Conservation (phyloP, 2,113 vertebrate species). For the Nasalis larvatus region DNA sequence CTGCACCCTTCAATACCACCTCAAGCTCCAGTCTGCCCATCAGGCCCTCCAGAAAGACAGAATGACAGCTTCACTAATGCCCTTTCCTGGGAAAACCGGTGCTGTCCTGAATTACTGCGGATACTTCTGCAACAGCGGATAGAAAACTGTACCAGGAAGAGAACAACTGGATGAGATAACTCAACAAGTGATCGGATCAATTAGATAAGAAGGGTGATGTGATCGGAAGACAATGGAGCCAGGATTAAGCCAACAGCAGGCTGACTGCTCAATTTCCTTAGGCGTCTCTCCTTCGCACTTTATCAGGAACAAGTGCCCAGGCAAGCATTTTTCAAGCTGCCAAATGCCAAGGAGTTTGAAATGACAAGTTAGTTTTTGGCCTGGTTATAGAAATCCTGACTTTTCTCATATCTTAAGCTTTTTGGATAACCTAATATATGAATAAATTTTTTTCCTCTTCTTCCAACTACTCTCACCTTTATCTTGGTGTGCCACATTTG, state of each 20-base stretch:
- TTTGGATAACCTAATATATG: not conserved
- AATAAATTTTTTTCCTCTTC: not conserved
- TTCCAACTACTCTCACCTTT: not conserved
- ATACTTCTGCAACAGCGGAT: not conserved
- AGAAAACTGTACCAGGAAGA: not conserved
- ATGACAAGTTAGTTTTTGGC: not conserved
- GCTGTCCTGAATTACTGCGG: not conserved
- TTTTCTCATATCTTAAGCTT: not conserved
- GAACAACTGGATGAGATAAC: not conserved
- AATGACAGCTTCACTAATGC: not conserved
- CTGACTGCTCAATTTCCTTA: rapidly evolving
- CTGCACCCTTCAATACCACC: not conserved
- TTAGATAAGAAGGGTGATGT: not conserved
- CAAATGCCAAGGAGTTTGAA: not conserved
- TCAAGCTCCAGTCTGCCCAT: rapidly evolving
- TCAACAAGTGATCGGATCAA: not conserved
- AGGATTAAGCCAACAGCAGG: not conserved
- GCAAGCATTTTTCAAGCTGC: not conserved
- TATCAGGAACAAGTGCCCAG: not conserved
- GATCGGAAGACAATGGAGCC: not conserved
- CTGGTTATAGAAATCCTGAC: not conserved
- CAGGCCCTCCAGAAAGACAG: rapidly evolving
- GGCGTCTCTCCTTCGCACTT: no score
- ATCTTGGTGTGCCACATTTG: not conserved
- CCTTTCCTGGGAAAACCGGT: rapidly evolving